A percentile compares a stretch with the other conserved stretches of the same genome.
Evolutionary conservation across 2,888 invertebrate genomes (phyloP).

Genomic region (Oxytorus armatus): DNA sequence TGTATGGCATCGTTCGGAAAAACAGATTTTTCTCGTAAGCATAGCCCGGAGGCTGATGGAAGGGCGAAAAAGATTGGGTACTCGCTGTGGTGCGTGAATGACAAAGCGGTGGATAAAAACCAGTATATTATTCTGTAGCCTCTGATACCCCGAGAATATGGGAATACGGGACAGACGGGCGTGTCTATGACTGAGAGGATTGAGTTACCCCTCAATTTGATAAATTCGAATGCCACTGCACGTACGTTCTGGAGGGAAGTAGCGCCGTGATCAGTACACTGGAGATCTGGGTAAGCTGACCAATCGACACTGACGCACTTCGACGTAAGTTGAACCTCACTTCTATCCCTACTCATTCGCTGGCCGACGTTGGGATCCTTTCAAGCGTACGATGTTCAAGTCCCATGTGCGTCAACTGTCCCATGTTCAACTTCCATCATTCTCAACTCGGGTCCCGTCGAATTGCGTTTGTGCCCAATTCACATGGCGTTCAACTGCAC

Average conservation of each 20-base stretch:
- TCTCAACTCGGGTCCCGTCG: too few relatives aligned
- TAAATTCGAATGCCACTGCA: constrained; percentile 24
- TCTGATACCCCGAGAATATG: neutral
- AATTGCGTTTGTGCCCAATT: too few relatives aligned
- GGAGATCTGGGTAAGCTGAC: too few relatives aligned
- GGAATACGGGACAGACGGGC: constrained; percentile 9
- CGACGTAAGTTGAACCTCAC: too few relatives aligned
- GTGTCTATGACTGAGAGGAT: neutral
- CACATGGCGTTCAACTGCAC: too few relatives aligned
- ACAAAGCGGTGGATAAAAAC: constrained; percentile 35
- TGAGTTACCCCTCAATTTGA: constrained; percentile 12
- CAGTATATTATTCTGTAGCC: constrained; percentile 33
- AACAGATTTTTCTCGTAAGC: constrained; percentile 33
- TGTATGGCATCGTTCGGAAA: constrained; percentile 33
- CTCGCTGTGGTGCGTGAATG: constrained; percentile 35
- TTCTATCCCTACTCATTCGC: too few relatives aligned
- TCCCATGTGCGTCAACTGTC: too few relatives aligned
- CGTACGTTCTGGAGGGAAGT: neutral
- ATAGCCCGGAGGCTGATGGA: neutral
- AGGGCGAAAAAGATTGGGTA: constrained; percentile 10
- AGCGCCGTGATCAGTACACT: neutral
- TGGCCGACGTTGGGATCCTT: too few relatives aligned
- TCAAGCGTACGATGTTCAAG: too few relatives aligned
- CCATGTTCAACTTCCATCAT: too few relatives aligned
- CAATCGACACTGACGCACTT: too few relatives aligned